Conservation (phyloP, 2,888 invertebrate genomes). For the Temnothorax ravouxi region DNA sequence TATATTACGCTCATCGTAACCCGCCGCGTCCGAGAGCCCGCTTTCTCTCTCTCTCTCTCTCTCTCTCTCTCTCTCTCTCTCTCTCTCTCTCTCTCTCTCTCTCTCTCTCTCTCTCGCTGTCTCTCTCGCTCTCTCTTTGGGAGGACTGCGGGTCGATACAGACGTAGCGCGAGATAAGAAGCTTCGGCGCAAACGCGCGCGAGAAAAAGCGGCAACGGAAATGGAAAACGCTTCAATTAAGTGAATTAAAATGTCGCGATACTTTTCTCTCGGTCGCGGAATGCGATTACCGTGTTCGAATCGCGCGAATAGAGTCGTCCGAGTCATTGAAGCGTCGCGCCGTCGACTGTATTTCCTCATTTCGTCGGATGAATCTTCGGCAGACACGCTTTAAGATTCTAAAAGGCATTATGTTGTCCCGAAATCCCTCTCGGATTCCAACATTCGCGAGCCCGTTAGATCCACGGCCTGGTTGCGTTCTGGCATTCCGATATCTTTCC, state of each 20-base stretch:
- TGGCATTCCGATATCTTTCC: slow-evolving; percentile 39
- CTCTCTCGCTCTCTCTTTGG: too few species aligned
- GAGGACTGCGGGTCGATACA: slow-evolving; percentile 32
- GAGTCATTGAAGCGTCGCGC: not conserved
- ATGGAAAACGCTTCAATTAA: slow-evolving; percentile 66
- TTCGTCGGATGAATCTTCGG: not conserved
- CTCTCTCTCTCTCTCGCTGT: too few species aligned
- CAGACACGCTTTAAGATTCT: not conserved
- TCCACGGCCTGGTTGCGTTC: slow-evolving; percentile 6
- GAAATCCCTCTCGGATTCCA: slow-evolving; percentile 2
- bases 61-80: too few species aligned
- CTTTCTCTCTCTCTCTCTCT: not conserved
- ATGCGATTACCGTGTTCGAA: slow-evolving; percentile 44
- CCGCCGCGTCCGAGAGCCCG: slow-evolving; percentile 5
- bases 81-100: too few species aligned
- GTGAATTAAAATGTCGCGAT: slow-evolving; percentile 69
- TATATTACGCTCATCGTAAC: slow-evolving; percentile 50
- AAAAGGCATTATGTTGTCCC: not conserved
- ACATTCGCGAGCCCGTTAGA: slow-evolving; percentile 5
- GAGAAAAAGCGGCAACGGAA: not conserved
- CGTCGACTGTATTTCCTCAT: not conserved
- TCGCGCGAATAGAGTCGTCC: slow-evolving; percentile 47
- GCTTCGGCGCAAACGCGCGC: slow-evolving; percentile 4
- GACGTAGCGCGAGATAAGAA: slow-evolving; percentile 35
- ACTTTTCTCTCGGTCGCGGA: slow-evolving; percentile 12